Evolutionary conservation across 2,797 vertebrate species (phyloP).

Genomic region (Periophthalmus magnuspinnatus): DNA sequence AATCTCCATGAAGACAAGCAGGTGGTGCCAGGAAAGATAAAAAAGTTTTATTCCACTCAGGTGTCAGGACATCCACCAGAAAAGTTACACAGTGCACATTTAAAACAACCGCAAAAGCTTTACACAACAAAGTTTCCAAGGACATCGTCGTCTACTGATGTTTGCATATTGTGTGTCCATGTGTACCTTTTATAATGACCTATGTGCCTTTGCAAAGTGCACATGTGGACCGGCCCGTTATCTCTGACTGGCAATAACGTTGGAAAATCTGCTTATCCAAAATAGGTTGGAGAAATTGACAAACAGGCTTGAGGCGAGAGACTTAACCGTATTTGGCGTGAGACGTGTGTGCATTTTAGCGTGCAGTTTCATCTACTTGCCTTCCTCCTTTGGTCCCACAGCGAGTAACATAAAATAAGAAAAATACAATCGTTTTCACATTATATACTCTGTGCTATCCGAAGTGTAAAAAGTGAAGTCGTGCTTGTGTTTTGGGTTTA

Average conservation of each 20-base stretch:
- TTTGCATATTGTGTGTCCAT: slow-evolving; percentile 9
- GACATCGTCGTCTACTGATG: neutral
- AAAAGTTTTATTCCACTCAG: no score
- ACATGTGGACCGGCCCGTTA: slow-evolving; percentile 7
- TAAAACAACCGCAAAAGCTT: neutral
- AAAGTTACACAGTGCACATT: neutral
- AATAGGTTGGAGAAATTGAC: slow-evolving; percentile 54
- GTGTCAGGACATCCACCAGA: neutral
- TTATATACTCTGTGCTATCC: slow-evolving; percentile 36
- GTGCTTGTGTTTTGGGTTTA: slow-evolving; percentile 7
- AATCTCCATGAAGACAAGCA: neutral
- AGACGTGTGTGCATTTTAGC: neutral
- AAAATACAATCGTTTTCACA: slow-evolving; percentile 49
- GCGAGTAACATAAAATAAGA: slow-evolving; percentile 46
- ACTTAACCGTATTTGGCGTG: slow-evolving; percentile 39
- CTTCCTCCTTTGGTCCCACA: slow-evolving; percentile 25
- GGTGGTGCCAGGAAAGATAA: neutral
- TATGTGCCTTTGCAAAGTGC: neutral
- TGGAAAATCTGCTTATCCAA: slow-evolving; percentile 42
- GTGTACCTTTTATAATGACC: slow-evolving; percentile 15
- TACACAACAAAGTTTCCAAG: neutral
- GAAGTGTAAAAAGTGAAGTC: slow-evolving; percentile 30
- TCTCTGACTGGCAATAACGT: slow-evolving; percentile 31
- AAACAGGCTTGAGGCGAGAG: slow-evolving; percentile 29
- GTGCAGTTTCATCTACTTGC: slow-evolving; percentile 37